A percentile compares a stretch with the other conserved stretches of the same genome.
phyloP scores from a whole-genome alignment of 53 echinoderm and acorn worm species.

The Crossaster papposus region DNA sequence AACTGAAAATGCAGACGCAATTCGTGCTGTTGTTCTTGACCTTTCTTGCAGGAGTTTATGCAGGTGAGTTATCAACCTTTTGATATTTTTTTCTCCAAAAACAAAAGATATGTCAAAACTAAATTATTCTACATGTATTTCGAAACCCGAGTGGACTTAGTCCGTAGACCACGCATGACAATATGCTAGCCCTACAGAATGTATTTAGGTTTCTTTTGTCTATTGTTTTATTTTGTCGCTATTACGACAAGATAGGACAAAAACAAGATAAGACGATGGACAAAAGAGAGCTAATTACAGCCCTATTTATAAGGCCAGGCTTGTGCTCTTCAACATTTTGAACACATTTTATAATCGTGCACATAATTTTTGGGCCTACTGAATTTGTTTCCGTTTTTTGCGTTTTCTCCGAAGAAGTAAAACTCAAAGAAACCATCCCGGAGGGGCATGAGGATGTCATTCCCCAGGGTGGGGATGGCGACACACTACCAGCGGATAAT shows the following conservation, averaged over 20 bases:
- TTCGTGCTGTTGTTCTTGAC: slow-evolving; percentile 20
- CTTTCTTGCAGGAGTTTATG: slow-evolving; percentile 18
- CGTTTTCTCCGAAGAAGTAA: slow-evolving; percentile 49
- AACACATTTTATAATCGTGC: no score
- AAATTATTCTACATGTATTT: not conserved
- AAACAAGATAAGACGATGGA: no score
- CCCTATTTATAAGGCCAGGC: no score
- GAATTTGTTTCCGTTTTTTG: not conserved
- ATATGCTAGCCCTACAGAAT: no score
- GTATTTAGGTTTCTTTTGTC: no score
- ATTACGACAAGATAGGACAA: no score
- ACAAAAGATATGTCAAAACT: not conserved
- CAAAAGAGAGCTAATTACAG: no score
- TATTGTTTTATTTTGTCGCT: no score
- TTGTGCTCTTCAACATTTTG: no score
- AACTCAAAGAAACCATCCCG: slow-evolving; percentile 20
- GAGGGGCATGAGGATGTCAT: not conserved
- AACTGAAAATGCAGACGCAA: slow-evolving; percentile 36
- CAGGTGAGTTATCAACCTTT: slow-evolving; percentile 46
- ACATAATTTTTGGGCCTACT: not conserved
- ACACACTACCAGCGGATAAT: not conserved
- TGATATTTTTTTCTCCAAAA: not conserved
- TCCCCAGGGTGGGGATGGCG: not conserved
- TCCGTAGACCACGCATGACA: no score
- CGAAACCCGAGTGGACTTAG: not conserved